Percentiles rank a stretch among this genome's conserved stretches.
phyloP scores from a whole-genome alignment of 1,140 invertebrate species.

The Heliconius melpomene region DNA sequence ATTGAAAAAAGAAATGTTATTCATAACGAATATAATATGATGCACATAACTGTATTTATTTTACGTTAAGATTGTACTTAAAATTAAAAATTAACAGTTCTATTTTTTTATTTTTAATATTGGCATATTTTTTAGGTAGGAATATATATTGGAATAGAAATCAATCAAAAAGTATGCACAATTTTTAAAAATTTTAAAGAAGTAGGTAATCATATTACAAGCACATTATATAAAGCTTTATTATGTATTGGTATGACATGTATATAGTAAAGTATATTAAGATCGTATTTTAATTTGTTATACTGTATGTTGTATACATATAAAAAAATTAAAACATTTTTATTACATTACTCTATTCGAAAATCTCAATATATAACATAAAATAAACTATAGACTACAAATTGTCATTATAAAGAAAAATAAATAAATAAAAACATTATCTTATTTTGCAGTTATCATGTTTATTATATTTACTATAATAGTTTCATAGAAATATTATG shows the following conservation, averaged over 20 bases:
- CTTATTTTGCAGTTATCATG: background rate
- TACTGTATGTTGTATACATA: background rate
- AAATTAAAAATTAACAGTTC: background rate
- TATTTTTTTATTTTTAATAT: background rate
- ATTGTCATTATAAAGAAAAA: background rate
- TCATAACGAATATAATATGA: no score
- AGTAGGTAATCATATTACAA: background rate
- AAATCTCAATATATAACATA: no score
- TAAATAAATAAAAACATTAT: no score
- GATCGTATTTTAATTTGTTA: background rate
- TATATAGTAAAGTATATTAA: background rate
- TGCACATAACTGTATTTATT: background rate
- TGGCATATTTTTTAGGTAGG: background rate
- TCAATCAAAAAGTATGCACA: background rate
- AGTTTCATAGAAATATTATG: constrained; percentile 1
- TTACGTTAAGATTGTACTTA: background rate
- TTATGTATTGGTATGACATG: background rate
- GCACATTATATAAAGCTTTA: background rate
- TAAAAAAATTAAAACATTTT: no score
- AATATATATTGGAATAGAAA: background rate
- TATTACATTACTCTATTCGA: no score
- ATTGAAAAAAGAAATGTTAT: no score
- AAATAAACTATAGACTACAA: background rate
- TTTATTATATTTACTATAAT: background rate
- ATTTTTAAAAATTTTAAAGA: background rate